Conservation (phyloP, 1,140 invertebrate genomes). For the Phenacoccus solenopsis region DNA sequence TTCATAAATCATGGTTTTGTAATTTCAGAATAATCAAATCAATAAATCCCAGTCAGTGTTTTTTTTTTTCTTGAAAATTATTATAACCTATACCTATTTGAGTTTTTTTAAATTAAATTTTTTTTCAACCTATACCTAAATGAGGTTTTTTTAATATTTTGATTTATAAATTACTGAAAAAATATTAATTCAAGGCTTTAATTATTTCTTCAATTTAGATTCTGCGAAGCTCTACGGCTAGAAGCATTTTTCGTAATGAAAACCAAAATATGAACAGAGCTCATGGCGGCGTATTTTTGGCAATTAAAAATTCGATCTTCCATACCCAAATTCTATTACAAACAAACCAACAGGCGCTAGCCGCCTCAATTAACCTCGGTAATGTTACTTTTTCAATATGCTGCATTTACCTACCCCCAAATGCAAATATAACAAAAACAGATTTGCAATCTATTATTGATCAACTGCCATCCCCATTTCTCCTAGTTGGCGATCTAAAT, state of each 20-base stretch:
- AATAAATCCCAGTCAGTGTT: too few relatives aligned
- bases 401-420: not conserved
- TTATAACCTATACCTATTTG: too few relatives aligned
- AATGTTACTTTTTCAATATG: not conserved
- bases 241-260: not conserved
- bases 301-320: not conserved
- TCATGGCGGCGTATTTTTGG: not conserved
- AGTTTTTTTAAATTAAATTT: too few relatives aligned
- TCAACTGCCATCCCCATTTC: not conserved
- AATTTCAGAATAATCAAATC: too few relatives aligned
- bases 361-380: not conserved
- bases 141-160: too few relatives aligned
- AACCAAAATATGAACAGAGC: not conserved
- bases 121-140: too few relatives aligned
- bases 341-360: not conserved
- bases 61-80: too few relatives aligned
- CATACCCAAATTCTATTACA: not conserved
- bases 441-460: not conserved
- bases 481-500: not conserved
- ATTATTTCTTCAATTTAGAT: too few relatives aligned
- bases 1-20: too few relatives aligned
- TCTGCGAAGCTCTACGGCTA: too few relatives aligned
- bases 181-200: too few relatives aligned
- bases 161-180: too few relatives aligned
- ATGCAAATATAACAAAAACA: not conserved